phyloP scores from a whole-genome alignment of 1,140 invertebrate genomes.

The Bilobella aurantiaca region DNA sequence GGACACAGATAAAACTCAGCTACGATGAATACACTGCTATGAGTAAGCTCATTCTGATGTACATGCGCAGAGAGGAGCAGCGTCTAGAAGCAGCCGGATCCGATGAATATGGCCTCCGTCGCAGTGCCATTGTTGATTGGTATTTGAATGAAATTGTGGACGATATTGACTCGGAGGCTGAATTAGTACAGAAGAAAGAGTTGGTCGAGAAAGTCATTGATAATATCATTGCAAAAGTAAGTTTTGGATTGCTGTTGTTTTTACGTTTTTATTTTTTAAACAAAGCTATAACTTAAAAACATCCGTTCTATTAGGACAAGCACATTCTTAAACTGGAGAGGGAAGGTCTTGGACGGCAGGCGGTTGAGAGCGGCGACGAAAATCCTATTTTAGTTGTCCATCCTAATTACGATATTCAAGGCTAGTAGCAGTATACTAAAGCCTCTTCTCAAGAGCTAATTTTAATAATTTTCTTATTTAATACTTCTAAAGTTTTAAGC shows the following conservation, averaged over 20 bases:
- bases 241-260: conserved; percentile 37
- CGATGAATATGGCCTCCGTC: conserved; percentile 55
- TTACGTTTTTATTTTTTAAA: background rate
- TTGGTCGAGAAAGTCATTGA: conserved; percentile 94
- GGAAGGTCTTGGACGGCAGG: conserved; percentile 43
- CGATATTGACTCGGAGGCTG: conserved; percentile 80
- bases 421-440: conserved; percentile 14
- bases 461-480: background rate
- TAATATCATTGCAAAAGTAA: conserved; percentile 77
- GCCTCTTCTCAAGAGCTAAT: too few species aligned
- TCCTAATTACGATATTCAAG: conserved; percentile 84
- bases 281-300: too few species aligned
- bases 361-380: conserved; percentile 57
- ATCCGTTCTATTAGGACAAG: conserved; percentile 58
- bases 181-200: conserved; percentile 76
- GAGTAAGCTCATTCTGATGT: conserved; percentile 78
- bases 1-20: conserved; percentile 78
- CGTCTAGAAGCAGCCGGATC: conserved; percentile 49
- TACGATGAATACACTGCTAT: conserved; percentile 91
- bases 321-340: conserved; percentile 68
- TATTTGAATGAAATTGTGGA: conserved; percentile 82
- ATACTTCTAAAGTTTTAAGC: too few species aligned
- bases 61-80: conserved; percentile 75
- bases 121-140: conserved; percentile 83
- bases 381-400: conserved; percentile 86